phyloP scores from a whole-genome alignment of 92 coral and sea anemone genomes.

The Palythoa grandis region DNA sequence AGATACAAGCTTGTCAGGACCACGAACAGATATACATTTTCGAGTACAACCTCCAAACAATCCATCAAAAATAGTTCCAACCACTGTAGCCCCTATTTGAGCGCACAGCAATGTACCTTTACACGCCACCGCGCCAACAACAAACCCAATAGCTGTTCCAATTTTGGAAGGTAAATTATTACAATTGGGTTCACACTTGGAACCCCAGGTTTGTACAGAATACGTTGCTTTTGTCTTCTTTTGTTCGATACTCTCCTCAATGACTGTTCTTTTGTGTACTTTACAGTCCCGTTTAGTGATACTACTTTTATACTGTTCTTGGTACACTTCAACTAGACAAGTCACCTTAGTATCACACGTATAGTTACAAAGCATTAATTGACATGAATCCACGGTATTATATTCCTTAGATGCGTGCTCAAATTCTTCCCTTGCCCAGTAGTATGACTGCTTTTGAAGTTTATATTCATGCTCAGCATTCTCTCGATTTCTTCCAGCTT shows the following conservation, averaged over 20 bases:
- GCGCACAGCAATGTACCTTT: background rate
- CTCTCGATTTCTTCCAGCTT: background rate
- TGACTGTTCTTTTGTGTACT: background rate
- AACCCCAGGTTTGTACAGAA: background rate
- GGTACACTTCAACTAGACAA: slow-evolving; percentile 11
- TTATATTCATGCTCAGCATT: slow-evolving; percentile 1
- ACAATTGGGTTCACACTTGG: background rate
- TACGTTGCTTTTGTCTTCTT: background rate
- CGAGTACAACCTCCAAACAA: background rate
- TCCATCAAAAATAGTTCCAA: background rate
- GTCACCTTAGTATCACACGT: background rate
- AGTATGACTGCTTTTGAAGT: background rate
- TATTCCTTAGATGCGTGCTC: background rate
- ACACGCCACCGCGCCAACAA: background rate
- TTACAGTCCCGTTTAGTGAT: background rate
- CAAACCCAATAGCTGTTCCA: background rate
- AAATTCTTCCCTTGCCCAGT: slow-evolving; percentile 17
- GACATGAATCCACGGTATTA: background rate
- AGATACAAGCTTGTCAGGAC: background rate
- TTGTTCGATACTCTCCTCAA: background rate
- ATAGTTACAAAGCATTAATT: background rate
- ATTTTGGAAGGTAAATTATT: background rate
- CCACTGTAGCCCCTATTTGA: background rate
- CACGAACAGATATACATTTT: background rate
- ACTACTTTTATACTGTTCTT: background rate